Evolutionary conservation across 2,888 invertebrate genomes (phyloP).

Genomic region (Malachius bipustulatus): DNA sequence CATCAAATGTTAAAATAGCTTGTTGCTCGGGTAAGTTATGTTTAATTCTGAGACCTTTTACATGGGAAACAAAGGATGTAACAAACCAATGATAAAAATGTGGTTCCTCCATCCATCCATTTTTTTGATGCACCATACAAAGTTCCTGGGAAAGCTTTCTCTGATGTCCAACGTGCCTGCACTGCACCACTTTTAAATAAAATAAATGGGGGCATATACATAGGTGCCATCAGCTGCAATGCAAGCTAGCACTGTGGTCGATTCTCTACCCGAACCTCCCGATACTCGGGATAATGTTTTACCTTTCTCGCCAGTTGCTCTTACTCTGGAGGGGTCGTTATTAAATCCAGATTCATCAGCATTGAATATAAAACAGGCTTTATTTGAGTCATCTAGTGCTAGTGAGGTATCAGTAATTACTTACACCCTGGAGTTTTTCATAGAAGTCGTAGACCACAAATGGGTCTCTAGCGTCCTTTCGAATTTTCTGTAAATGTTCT

Average conservation of each 20-base stretch:
- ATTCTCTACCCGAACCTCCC: background rate
- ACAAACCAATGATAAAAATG: constrained; percentile 7
- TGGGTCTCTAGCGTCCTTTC: background rate
- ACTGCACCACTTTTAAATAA: constrained; percentile 19
- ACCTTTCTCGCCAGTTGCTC: background rate
- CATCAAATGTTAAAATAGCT: constrained; percentile 12
- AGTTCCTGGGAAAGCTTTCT: constrained; percentile 16
- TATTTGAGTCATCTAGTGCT: too few relatives aligned
- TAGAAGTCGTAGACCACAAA: background rate
- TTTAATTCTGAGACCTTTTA: constrained; percentile 1
- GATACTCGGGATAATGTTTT: background rate
- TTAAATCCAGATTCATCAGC: background rate
- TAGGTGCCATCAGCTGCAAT: background rate
- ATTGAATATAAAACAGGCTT: background rate
- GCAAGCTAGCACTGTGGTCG: background rate
- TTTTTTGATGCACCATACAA: constrained; percentile 17
- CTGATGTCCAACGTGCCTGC: constrained; percentile 15
- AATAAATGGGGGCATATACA: constrained; percentile 18
- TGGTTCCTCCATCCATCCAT: constrained; percentile 20
- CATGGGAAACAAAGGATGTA: constrained; percentile 1
- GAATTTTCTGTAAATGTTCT: background rate
- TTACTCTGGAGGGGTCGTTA: background rate
- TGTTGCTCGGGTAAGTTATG: constrained; percentile 5
- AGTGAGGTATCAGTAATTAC: background rate
- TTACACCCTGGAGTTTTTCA: background rate